These are phyloP conservation scores for Argya squamiceps DNA, from an alignment of 2,797 vertebrate genomes.

Conservation along the genomic window DNA sequence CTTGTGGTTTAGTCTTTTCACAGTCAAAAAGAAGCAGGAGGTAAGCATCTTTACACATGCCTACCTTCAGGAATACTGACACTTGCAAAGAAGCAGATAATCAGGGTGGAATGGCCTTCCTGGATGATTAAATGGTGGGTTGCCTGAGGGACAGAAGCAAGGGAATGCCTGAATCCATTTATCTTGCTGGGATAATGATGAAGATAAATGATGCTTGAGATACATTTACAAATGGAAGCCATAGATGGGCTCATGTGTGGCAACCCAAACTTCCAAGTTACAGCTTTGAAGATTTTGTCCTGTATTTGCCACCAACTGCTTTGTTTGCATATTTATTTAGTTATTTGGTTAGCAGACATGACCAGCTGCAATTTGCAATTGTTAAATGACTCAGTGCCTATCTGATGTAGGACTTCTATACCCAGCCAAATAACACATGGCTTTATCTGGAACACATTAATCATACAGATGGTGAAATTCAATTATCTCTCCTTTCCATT, in stretches of 20 bases:
- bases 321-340: not conserved
- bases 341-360: not conserved
- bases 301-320: not conserved
- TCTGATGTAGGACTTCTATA: not conserved
- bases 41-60: not conserved
- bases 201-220: not conserved
- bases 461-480: not conserved
- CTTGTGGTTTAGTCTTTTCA: not conserved
- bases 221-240: not conserved
- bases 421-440: not conserved
- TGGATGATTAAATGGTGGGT: not conserved
- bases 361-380: not conserved
- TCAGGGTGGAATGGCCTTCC: not conserved
- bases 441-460: not conserved
- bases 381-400: not conserved
- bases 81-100: not conserved
- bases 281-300: not conserved
- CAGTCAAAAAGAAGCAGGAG: not conserved
- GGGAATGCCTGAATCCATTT: not conserved
- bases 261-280: not conserved
- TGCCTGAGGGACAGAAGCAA: not conserved
- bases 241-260: rapidly evolving
- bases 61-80: not conserved
- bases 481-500: not conserved
- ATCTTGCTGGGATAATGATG: not conserved